Conservation (phyloP, 2,797 vertebrate genomes). For the Onychomys arenicola region DNA sequence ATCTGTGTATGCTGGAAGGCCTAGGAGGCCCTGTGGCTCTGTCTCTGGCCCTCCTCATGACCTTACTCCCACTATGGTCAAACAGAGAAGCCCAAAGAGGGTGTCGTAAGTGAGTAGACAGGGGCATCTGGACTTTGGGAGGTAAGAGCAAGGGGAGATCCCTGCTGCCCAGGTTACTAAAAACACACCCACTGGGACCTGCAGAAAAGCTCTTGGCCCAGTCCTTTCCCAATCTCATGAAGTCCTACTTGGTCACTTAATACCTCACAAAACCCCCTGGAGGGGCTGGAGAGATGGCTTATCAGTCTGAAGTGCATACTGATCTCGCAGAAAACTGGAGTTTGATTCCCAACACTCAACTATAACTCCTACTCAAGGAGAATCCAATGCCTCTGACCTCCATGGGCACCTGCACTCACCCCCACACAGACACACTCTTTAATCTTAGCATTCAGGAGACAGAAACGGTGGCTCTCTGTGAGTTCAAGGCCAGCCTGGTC, state of each 20-base stretch:
- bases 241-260: neutral
- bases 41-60: neutral
- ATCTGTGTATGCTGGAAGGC: neutral
- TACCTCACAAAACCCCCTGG: neutral
- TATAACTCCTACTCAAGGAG: too few relatives aligned
- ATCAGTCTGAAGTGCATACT: neutral
- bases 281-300: too few relatives aligned
- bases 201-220: neutral
- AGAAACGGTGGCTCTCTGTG: neutral
- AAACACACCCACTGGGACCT: neutral
- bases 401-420: neutral
- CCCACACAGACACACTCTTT: neutral
- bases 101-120: neutral
- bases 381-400: neutral
- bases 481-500: neutral
- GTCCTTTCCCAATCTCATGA: neutral
- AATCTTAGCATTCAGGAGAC: neutral
- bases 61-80: neutral
- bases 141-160: neutral
- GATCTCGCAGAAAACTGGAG: neutral
- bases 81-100: neutral
- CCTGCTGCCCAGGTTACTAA: neutral
- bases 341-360: neutral
- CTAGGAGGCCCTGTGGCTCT: neutral
- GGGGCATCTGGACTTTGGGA: neutral